phyloP scores from a whole-genome alignment of 2,888 invertebrate genomes.

The Scaptomyza caliginosa region DNA sequence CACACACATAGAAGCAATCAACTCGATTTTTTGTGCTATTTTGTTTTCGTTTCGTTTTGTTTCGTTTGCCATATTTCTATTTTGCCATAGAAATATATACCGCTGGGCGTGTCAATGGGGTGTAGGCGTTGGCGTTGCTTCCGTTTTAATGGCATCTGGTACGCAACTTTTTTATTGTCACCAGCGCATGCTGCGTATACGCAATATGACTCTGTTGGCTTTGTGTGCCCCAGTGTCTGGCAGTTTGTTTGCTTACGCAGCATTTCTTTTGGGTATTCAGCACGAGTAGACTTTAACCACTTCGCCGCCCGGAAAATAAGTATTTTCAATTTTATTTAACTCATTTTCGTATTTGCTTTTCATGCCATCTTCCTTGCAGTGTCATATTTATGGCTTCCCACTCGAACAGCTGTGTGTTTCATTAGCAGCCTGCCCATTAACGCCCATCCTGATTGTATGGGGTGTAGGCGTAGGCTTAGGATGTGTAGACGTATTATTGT shows the following conservation, averaged over 20 bases:
- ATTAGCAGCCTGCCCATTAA: conserved; percentile 51
- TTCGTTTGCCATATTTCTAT: conserved; percentile 25
- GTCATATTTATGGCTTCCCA: conserved; percentile 64
- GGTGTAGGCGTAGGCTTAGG: conserved; percentile 9
- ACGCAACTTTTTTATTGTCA: conserved; percentile 54
- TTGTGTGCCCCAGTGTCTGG: conserved; percentile 15
- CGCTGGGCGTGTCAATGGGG: conserved; percentile 39
- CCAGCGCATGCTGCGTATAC: conserved; percentile 66
- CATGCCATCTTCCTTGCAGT: conserved; percentile 49
- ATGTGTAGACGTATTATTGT: conserved; percentile 24
- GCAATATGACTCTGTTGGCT: conserved; percentile 45
- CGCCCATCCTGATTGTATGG: conserved; percentile 13
- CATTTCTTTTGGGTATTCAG: conserved; percentile 40
- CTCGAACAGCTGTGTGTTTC: conserved; percentile 60
- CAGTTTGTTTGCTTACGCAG: conserved; percentile 60
- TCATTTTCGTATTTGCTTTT: conserved; percentile 40
- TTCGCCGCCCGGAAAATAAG: conserved; percentile 26
- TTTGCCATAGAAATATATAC: conserved; percentile 30
- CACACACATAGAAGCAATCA: conserved; percentile 15
- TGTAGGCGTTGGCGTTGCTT: conserved; percentile 59
- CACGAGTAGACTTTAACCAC: conserved; percentile 29
- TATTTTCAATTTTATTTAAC: conserved; percentile 61
- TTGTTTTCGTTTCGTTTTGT: conserved; percentile 17
- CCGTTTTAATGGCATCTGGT: conserved; percentile 67
- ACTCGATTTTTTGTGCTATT: conserved; percentile 1